Base-by-base conservation (phyloP, 2,797 vertebrate species). In the Channallabes apus region DNA sequence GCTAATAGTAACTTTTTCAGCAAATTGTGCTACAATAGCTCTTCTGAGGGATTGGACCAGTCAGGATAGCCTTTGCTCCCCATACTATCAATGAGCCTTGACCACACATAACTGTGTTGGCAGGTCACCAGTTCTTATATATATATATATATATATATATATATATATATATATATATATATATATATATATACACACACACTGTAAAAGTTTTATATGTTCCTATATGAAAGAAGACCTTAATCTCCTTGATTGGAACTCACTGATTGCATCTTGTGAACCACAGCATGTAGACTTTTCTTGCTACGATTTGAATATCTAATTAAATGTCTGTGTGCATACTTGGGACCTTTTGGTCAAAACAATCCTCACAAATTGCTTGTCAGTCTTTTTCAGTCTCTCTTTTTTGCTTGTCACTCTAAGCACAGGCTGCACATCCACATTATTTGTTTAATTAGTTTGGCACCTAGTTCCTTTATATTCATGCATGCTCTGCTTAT, bases 401-500 rank as follows among this genome's bases (percentile, higher is more conserved):
- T 65, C 11, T 71, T 22, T 71, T 61, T 68, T 41, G 5, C 24
- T 38, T 82, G 64, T 82, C 46, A 82, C 29, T 85, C 35, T 82
- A 61, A 35, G 15, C 72, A 69, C 32, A 64, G 56, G 58, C 38
- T 77, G 72, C 22, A 41, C 29, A 82, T 61, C 71, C 69, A 32
- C 35, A 69, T 82, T 77, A 77, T 82, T 76, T 77, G 32, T 77
- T 54, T 78, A 86, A 82, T 78, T 82, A 75, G 80, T 46, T 73
- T 78, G 56, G 51, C 71, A 35, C 61, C 62, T 46, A 24, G 0
- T 69, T 82, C 54, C 80, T 82, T 78, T 86, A 77, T 69, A 78
- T 77, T 85, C 72, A 56, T 75, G 71, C 24, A 32, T 86, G 72
- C 64, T 54, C n/a, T 62, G 64, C 80, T 86, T 86, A 79, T 83